Conservation (phyloP, 2,888 invertebrate genomes). For the Eremobia ochroleuca region DNA sequence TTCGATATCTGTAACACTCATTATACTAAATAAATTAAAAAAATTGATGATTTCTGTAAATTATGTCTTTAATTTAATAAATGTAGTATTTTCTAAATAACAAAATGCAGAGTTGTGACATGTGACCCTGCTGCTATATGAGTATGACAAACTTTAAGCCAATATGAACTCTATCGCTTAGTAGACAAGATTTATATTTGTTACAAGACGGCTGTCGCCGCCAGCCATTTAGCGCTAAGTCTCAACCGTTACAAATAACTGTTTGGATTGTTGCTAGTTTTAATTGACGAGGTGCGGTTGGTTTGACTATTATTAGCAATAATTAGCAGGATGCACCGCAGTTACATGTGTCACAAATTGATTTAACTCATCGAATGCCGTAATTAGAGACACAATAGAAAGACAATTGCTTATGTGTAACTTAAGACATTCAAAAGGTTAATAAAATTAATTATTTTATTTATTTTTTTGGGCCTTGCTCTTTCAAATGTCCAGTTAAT, state of each 20-base stretch:
- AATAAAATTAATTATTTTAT: neutral
- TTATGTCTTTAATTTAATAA: conserved; percentile 28
- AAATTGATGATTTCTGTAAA: conserved; percentile 19
- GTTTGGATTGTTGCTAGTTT: conserved; percentile 74
- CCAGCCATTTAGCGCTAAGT: conserved; percentile 74
- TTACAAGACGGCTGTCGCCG: conserved; percentile 59
- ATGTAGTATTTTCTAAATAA: conserved; percentile 1
- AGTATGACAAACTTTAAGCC: conserved; percentile 68
- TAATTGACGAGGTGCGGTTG: conserved; percentile 59
- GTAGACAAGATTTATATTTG: conserved; percentile 58
- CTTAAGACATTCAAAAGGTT: too few relatives aligned
- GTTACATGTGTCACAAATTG: neutral
- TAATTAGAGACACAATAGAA: too few relatives aligned
- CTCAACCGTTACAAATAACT: conserved; percentile 65
- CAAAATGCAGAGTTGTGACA: conserved; percentile 49
- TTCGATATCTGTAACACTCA: conserved; percentile 9
- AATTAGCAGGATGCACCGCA: neutral
- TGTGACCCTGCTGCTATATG: conserved; percentile 26
- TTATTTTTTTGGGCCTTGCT: neutral
- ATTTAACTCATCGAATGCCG: too few relatives aligned
- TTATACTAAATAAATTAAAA: conserved; percentile 7
- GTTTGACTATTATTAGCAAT: conserved; percentile 45
- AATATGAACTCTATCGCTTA: conserved; percentile 67
- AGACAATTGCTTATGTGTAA: too few relatives aligned
- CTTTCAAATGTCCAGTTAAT: neutral